These are phyloP conservation scores for Enoplosus armatus DNA, from an alignment of 2,797 vertebrate genomes.

Conservation along the genomic window DNA sequence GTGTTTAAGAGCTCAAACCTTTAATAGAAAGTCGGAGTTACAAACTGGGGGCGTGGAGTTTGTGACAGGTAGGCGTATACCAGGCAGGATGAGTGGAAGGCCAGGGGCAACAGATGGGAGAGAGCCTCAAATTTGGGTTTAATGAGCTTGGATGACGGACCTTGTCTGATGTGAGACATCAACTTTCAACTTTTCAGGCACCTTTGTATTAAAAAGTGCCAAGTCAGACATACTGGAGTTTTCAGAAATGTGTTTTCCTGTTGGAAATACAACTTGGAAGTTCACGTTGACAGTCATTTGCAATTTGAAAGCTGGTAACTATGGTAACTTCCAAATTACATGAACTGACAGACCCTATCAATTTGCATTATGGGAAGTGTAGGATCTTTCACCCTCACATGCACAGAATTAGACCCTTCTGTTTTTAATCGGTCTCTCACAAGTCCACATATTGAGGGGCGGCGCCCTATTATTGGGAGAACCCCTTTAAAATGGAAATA, in stretches of 20 bases:
- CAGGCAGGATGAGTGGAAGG: background rate
- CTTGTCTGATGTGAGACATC: background rate
- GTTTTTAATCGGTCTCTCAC: background rate
- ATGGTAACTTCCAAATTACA: slow-evolving; percentile 3
- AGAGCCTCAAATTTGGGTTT: background rate
- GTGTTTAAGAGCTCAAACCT: background rate
- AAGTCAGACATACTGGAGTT: background rate
- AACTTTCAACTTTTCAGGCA: background rate
- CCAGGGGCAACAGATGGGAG: background rate
- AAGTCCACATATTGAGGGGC: background rate
- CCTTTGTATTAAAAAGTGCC: background rate
- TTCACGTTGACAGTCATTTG: slow-evolving; percentile 9
- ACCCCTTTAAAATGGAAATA: background rate
- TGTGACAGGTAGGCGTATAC: background rate
- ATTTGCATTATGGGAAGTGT: slow-evolving; percentile 3
- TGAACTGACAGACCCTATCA: background rate
- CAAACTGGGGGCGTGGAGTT: background rate
- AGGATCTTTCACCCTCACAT: background rate
- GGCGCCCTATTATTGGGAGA: background rate
- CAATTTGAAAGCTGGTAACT: slow-evolving; percentile 16
- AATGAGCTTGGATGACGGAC: background rate
- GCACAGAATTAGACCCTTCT: background rate
- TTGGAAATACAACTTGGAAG: slow-evolving; percentile 3
- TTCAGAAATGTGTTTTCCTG: background rate
- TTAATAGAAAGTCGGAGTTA: background rate